Evolutionary conservation across 2,888 invertebrate genomes (phyloP).

Genomic region (Lepidocyrtoides sp.): DNA sequence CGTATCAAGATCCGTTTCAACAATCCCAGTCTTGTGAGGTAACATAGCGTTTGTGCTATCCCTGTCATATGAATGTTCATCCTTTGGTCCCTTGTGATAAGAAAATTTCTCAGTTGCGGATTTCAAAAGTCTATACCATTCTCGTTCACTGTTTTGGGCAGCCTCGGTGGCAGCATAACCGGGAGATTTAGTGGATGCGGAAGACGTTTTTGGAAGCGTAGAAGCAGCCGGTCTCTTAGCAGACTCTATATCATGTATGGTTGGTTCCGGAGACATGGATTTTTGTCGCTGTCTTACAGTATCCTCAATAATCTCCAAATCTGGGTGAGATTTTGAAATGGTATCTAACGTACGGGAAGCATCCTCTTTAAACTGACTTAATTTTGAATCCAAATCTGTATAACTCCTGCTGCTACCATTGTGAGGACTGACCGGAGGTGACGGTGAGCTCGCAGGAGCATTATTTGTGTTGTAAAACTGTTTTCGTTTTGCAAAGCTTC

Average conservation of each 20-base stretch:
- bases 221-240: conserved; percentile 17
- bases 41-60: conserved; percentile 35
- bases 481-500: conserved; percentile 84
- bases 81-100: conserved; percentile 80
- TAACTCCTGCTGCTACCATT: conserved; percentile 74
- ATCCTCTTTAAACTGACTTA: conserved; percentile 84
- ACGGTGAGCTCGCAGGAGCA: conserved; percentile 64
- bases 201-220: conserved; percentile 61
- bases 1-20: conserved; percentile 85
- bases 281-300: conserved; percentile 80
- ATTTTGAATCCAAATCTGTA: conserved; percentile 82
- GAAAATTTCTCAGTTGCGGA: conserved; percentile 85
- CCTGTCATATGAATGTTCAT: conserved; percentile 58
- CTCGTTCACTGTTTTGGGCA: conserved; percentile 83
- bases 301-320: conserved; percentile 84
- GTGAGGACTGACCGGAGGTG: conserved; percentile 76
- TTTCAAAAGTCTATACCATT: conserved; percentile 85
- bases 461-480: conserved; percentile 81
- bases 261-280: conserved; percentile 79
- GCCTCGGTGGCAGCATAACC: conserved; percentile 59
- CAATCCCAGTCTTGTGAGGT: conserved; percentile 83
- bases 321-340: conserved; percentile 85
- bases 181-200: conserved; percentile 60
- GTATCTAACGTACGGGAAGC: conserved; percentile 80
- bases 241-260: conserved; percentile 53